These are phyloP conservation scores for Hoplodrina ambigua DNA, from an alignment of 2,888 invertebrate genomes.

Conservation along the genomic window DNA sequence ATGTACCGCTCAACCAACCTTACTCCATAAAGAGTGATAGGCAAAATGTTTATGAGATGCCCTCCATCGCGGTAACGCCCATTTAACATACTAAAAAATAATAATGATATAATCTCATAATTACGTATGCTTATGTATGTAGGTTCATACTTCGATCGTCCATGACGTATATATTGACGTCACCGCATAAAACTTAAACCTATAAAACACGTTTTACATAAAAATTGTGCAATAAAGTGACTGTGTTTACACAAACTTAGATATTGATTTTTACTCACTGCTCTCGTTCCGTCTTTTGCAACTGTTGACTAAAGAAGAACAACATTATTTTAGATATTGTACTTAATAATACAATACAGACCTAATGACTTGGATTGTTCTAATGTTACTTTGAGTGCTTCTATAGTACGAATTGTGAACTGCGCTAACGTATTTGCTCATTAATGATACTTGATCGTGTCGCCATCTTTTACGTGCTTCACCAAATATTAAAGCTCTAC, in stretches of 20 bases:
- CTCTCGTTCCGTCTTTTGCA: constrained; percentile 83
- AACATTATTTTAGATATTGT: constrained; percentile 68
- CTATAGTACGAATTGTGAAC: constrained; percentile 60
- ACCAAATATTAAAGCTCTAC: constrained; percentile 62
- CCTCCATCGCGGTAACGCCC: constrained; percentile 89
- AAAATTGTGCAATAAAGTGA: constrained; percentile 65
- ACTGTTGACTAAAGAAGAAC: constrained; percentile 85
- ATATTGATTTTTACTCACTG: constrained; percentile 83
- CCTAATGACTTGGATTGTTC: constrained; percentile 35
- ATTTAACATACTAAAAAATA: constrained; percentile 89
- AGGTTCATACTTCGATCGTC: constrained; percentile 27
- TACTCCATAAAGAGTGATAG: constrained; percentile 83
- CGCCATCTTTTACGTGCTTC: constrained; percentile 53
- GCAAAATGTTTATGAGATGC: constrained; percentile 88
- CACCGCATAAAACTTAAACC: constrained; percentile 44
- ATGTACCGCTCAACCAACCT: constrained; percentile 83
- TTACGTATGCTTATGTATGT: constrained; percentile 46
- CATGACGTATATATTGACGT: constrained; percentile 39
- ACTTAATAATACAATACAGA: constrained; percentile 32
- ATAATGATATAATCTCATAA: constrained; percentile 68
- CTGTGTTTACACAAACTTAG: constrained; percentile 65
- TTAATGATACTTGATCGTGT: constrained; percentile 58
- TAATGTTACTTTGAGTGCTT: constrained; percentile 66
- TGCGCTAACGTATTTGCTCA: constrained; percentile 53
- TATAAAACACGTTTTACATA: constrained; percentile 50